These are phyloP conservation scores for Zoanthus sansibaricus DNA, from an alignment of 92 coral and sea anemone species.

Conservation along the genomic window DNA sequence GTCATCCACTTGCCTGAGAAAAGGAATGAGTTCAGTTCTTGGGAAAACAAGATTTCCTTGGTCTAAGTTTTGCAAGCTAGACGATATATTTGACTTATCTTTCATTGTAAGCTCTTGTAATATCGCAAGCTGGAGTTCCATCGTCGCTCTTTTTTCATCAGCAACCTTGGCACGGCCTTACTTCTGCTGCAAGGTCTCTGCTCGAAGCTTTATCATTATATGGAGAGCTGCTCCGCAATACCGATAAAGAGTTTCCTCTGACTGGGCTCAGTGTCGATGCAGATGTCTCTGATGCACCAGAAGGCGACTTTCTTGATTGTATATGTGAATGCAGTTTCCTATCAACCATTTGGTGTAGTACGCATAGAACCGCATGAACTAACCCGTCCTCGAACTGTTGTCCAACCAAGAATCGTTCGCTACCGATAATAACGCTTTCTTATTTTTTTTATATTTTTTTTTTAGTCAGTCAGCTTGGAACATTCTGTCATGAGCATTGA, in stretches of 20 bases:
- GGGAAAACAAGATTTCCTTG: slow-evolving; percentile 52
- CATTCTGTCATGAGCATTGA: slow-evolving; percentile 34
- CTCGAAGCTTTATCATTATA: slow-evolving; percentile 51
- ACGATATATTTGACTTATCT: background rate
- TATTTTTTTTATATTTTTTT: background rate
- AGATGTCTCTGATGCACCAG: background rate
- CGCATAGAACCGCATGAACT: slow-evolving; percentile 47
- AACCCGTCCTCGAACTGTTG: background rate
- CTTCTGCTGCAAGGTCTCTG: slow-evolving; percentile 26
- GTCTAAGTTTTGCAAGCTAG: background rate
- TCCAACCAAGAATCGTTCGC: slow-evolving; percentile 31
- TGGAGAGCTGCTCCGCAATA: slow-evolving; percentile 59
- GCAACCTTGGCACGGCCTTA: background rate
- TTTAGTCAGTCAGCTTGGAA: background rate
- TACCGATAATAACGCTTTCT: slow-evolving; percentile 43
- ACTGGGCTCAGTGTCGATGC: background rate
- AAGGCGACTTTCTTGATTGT: slow-evolving; percentile 22
- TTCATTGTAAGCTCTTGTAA: background rate
- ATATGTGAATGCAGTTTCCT: slow-evolving; percentile 16
- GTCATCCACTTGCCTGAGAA: slow-evolving; percentile 41
- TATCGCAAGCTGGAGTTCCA: background rate
- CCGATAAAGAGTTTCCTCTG: slow-evolving; percentile 40
- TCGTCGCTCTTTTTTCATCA: background rate
- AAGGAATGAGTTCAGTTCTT: slow-evolving; percentile 34
- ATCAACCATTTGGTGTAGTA: slow-evolving; percentile 56